Conservation (phyloP, 1,140 invertebrate genomes). For the Phortica variegata region DNA sequence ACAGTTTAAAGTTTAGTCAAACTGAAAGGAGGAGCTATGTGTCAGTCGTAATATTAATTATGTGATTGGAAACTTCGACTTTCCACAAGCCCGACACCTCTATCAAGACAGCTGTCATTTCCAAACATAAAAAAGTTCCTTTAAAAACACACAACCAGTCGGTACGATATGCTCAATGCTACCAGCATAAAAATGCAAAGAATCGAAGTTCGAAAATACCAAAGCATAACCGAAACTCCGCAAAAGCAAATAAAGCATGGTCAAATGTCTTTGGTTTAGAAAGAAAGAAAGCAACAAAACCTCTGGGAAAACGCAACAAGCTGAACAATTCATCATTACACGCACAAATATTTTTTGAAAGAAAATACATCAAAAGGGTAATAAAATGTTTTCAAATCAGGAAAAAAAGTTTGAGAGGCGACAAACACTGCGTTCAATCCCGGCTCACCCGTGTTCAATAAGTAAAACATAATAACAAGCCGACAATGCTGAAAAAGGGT, state of each 20-base stretch:
- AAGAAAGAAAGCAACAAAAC: conserved; percentile 5
- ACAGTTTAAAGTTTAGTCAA: too few relatives aligned
- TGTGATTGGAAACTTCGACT: too few relatives aligned
- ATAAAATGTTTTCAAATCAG: conserved; percentile 55
- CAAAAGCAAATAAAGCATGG: too few relatives aligned
- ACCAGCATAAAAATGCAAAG: conserved; percentile 53
- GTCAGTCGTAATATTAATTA: too few relatives aligned
- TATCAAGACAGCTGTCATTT: too few relatives aligned
- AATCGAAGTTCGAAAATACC: conserved; percentile 10
- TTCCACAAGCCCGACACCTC: too few relatives aligned
- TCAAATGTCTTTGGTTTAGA: conserved; percentile 21
- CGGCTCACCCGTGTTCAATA: too few relatives aligned
- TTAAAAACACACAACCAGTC: too few relatives aligned
- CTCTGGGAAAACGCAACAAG: conserved; percentile 1
- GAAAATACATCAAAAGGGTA: conserved; percentile 53
- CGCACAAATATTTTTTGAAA: conserved; percentile 40
- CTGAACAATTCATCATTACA: conserved; percentile 47
- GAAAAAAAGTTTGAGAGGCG: conserved; percentile 17
- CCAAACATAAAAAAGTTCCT: too few relatives aligned
- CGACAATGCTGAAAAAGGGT: conserved; percentile 29
- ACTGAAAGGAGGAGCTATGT: too few relatives aligned
- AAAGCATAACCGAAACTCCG: not conserved
- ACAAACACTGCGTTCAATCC: too few relatives aligned
- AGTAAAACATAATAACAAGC: not conserved
- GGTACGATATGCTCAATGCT: too few relatives aligned